Base-by-base conservation (phyloP, 2,113 vertebrate genomes). In the Furnarius figulus region DNA sequence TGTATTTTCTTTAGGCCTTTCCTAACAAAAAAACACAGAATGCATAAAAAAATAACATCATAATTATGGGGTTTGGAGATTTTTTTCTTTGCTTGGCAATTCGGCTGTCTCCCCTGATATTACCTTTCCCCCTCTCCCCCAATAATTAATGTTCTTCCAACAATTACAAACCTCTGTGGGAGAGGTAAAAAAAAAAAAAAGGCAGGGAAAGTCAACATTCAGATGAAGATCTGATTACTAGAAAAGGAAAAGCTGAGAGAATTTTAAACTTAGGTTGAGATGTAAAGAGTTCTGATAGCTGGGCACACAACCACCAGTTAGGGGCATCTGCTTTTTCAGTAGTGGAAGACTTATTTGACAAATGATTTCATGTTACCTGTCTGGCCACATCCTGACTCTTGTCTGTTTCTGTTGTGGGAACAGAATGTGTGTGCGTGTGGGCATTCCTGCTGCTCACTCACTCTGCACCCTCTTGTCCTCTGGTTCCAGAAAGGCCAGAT, bases 351-450 rank as follows among this genome's bases (percentile, higher is more conserved):
- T 40, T 77, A 30, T 37, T 68, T 2, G 5, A 7, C 23, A 62
- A 52, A 14, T 21, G 14, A 16, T 77, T 61, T 63, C 22, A n/a
- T 76, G 24, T 62, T 27, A 37, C 3, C 9, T 46, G 22, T 31
- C 15, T 58, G 25, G 6, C 11, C 22, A 44, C 17, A 40, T 46
- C n/a, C 28, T 62, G 44, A 40, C 2, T 77, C 56, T 74, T 50
- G 20, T 3, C 31, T 50, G 2, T 39, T 90, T 42, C 15, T 66
- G 23, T 14, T 50, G 11, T 62, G 19, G 14, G 8, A 47, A 72
- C 12, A 61, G 5, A 2, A 5, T 0, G 0, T 24, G 5, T 3
- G 1, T 25, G 14, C 31, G 15, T 24, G 12, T 47, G 27, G 44
- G 22, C 11, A 10, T 31, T 90, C 66, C n/a, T 58, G 37, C 25